Percentiles rank a stretch among this genome's conserved stretches.
Conservation (phyloP, 2,888 invertebrate species). For the Heliconius cydno region DNA sequence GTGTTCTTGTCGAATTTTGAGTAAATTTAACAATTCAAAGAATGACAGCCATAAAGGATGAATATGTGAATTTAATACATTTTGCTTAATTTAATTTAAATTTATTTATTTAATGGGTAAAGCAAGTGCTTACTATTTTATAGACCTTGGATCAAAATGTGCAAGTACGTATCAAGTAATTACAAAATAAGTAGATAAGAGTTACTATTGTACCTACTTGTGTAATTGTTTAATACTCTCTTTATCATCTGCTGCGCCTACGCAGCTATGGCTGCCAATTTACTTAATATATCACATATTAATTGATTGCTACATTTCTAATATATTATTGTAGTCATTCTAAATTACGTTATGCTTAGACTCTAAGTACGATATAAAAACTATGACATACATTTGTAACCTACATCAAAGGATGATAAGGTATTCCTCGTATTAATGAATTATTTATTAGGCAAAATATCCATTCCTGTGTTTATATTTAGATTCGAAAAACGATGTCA, state of each 20-base stretch:
- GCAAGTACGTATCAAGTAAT: slow-evolving; percentile 8
- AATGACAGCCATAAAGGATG: background rate
- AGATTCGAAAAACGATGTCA: slow-evolving; percentile 1
- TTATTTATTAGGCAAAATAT: slow-evolving; percentile 41
- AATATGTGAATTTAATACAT: background rate
- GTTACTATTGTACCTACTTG: background rate
- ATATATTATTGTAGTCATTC: background rate
- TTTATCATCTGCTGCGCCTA: slow-evolving; percentile 14
- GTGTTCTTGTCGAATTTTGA: background rate
- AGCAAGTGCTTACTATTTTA: background rate
- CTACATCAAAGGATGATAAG: slow-evolving; percentile 41
- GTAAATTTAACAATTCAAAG: background rate
- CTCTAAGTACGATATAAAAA: background rate
- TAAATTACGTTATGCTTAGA: background rate
- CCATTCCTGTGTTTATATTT: slow-evolving; percentile 28
- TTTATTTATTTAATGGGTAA: background rate
- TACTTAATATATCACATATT: background rate
- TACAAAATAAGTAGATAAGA: slow-evolving; percentile 16
- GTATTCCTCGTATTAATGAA: slow-evolving; percentile 44
- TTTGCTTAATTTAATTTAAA: background rate
- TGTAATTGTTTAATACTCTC: background rate
- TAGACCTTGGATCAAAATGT: slow-evolving; percentile 10
- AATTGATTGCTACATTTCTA: background rate
- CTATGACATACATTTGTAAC: slow-evolving; percentile 25
- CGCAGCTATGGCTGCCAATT: background rate